Base-by-base conservation (phyloP, 2,888 invertebrate species). In the Tinea pellionella region DNA sequence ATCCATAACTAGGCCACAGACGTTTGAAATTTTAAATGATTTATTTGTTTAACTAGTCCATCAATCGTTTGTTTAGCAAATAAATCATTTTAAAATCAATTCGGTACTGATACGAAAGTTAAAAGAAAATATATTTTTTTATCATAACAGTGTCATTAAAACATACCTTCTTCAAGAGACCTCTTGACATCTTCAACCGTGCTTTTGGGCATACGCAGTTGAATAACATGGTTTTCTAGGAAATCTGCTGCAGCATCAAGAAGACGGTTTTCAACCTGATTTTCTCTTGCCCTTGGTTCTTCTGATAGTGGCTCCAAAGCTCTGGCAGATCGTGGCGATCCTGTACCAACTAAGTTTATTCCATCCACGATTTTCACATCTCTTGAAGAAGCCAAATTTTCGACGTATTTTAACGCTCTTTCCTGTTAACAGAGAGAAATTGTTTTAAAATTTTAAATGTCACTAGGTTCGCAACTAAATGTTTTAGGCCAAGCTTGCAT, bases 141-240 rank as follows among this genome's bases (percentile, higher is more conserved):
- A 24, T 6, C 6, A n/a, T n/a, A n/a, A n/a, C 6, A 24, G 24
- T 24, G 24, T 24, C 6, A 24, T 24, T 3, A 61, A 41, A 58
- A 41, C 82, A 90, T 80, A 94, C 94, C 94, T 92, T 95, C 95
- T 67, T 94, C 94, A 67, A 94, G 87, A 32, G 94, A 93, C 65
- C 93, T 89, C 72, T 93, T 92, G 73, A 94, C 90, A 70, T 94
- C 94, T 63, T 92, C 89, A 63, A 93, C 90, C 8, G 92, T 90
- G 65, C 90, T 90, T 65, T 92, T 92, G 37, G 95, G 95, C 60
- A 95, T 88, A 71, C 94, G 93, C 64, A 95, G 89, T 74, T 95
- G 94, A 62, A 95, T 89, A 24, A 94, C 94, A 77, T 95, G 94
- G 65, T 93, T 92, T 65, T 93, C 92, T 66, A 95, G 82, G 88